phyloP scores from a whole-genome alignment of 64 coral and sea anemone species.

The Platygyra sinensis region DNA sequence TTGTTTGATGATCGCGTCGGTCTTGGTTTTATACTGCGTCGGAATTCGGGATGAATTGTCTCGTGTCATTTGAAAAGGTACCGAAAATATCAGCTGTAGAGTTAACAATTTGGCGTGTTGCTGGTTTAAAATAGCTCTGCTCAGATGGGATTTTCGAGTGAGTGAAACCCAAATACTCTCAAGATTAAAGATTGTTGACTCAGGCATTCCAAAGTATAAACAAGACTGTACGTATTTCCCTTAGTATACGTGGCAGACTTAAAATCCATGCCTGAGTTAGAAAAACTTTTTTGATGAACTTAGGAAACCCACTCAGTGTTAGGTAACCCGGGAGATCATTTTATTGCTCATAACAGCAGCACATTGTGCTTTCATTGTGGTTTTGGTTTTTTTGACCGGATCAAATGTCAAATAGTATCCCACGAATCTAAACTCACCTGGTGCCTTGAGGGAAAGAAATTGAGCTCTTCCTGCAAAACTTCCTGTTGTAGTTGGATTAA shows the following conservation, averaged over 20 bases:
- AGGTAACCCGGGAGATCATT: background rate
- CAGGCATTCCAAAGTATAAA: constrained; percentile 11
- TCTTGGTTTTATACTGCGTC: background rate
- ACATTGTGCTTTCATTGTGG: background rate
- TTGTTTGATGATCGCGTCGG: background rate
- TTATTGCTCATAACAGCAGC: background rate
- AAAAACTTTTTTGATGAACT: background rate
- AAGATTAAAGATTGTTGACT: background rate
- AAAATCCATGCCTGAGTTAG: background rate
- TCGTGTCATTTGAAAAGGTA: background rate
- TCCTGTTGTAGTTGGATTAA: background rate
- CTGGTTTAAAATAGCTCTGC: background rate
- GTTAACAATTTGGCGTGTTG: background rate
- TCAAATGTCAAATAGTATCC: background rate
- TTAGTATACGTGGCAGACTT: background rate
- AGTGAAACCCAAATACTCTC: constrained; percentile 3
- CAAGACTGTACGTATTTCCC: background rate
- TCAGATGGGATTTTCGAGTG: background rate
- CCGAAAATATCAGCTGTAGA: background rate
- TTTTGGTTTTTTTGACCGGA: background rate
- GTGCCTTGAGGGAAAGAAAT: background rate
- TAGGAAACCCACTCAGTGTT: background rate
- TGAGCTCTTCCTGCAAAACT: background rate
- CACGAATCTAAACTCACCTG: background rate
- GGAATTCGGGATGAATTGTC: background rate